Evolutionary conservation across 2,797 vertebrate genomes (phyloP).

Genomic region (Champsocephalus esox): DNA sequence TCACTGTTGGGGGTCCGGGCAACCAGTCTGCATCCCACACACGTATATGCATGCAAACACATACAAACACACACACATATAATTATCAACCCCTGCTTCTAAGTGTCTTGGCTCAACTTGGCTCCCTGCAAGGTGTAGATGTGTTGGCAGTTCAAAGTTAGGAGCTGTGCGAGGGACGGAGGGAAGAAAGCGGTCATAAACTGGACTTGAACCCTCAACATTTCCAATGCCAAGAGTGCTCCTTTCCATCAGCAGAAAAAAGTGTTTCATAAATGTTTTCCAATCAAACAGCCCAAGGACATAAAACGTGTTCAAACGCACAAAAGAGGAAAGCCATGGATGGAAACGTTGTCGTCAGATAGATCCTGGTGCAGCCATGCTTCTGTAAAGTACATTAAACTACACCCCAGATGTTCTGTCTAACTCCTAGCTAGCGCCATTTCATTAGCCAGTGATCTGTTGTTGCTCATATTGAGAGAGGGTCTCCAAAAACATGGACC

Average conservation of each 20-base stretch:
- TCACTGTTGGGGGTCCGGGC: slow-evolving; percentile 56
- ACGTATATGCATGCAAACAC: slow-evolving; percentile 2
- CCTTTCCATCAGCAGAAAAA: slow-evolving; percentile 22
- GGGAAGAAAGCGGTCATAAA: slow-evolving; percentile 8
- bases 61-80: slow-evolving; percentile 29
- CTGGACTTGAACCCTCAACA: slow-evolving; percentile 39
- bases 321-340: too few relatives aligned
- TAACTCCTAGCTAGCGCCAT: too few relatives aligned
- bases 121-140: slow-evolving; percentile 28
- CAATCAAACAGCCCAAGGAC: slow-evolving; percentile 20
- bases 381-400: too few relatives aligned
- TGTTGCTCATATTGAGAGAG: too few relatives aligned
- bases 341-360: too few relatives aligned
- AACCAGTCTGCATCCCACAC: slow-evolving; percentile 44
- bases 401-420: too few relatives aligned
- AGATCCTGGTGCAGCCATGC: too few relatives aligned
- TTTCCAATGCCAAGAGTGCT: slow-evolving; percentile 4
- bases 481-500: too few relatives aligned
- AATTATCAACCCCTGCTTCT: slow-evolving; percentile 47
- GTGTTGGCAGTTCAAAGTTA: slow-evolving; percentile 34
- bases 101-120: slow-evolving; percentile 17
- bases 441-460: too few relatives aligned
- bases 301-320: slow-evolving; percentile 3
- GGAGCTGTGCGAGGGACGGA: slow-evolving; percentile 7
- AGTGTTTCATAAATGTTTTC: slow-evolving; percentile 24